phyloP scores from a whole-genome alignment of 2,888 invertebrate genomes.

The Parascotia fuliginaria region DNA sequence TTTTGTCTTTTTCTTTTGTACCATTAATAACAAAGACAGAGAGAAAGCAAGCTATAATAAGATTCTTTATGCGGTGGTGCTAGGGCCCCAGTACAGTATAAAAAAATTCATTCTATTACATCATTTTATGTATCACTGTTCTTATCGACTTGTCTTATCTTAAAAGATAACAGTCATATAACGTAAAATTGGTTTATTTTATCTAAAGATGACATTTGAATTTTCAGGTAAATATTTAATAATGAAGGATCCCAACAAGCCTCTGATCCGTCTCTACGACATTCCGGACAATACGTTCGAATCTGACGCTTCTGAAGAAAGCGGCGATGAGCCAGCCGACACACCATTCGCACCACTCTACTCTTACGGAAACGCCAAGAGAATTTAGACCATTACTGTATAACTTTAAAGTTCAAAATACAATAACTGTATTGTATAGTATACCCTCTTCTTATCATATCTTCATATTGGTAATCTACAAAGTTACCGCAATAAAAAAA shows the following conservation, averaged over 20 bases:
- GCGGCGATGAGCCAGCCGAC: conserved; percentile 88
- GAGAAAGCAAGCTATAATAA: no score
- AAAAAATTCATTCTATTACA: no score
- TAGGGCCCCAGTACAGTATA: no score
- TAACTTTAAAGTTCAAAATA: conserved; percentile 11
- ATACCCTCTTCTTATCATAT: conserved; percentile 19
- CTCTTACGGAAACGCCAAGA: conserved; percentile 80
- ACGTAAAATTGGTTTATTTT: not conserved
- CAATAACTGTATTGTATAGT: conserved; percentile 31
- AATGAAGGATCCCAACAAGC: conserved; percentile 99
- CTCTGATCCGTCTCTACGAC: conserved; percentile 98
- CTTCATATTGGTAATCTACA: conserved; percentile 41
- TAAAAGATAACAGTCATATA: no score
- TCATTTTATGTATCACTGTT: no score
- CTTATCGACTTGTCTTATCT: not conserved
- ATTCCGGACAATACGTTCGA: conserved; percentile 99
- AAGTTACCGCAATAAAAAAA: conserved; percentile 48
- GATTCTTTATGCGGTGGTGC: no score
- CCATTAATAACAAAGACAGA: no score
- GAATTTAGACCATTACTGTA: conserved; percentile 57
- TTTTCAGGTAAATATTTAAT: conserved; percentile 92
- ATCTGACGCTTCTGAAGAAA: conserved; percentile 97
- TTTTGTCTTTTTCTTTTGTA: no score
- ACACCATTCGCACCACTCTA: conserved; percentile 82
- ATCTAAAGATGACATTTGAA: not conserved